Conservation (phyloP, 2,888 invertebrate genomes). For the Shargacucullia verbasci region DNA sequence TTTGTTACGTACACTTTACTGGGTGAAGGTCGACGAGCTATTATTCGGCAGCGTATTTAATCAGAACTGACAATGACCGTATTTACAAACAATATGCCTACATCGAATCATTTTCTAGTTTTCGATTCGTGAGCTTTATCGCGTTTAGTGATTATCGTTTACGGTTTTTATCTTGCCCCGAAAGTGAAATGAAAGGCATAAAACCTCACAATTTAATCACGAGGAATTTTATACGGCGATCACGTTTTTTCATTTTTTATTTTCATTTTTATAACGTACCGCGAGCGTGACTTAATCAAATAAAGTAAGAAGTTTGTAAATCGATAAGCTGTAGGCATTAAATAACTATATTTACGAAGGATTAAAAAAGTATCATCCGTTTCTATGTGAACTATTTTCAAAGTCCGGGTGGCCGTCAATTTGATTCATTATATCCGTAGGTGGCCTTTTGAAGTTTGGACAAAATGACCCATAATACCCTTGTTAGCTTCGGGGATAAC, state of each 20-base stretch:
- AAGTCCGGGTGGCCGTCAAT: constrained; percentile 79
- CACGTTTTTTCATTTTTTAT: constrained; percentile 58
- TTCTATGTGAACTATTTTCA: constrained; percentile 67
- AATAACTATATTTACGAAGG: constrained; percentile 64
- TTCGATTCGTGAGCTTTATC: constrained; percentile 13
- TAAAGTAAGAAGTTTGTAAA: constrained; percentile 69
- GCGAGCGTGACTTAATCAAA: constrained; percentile 70
- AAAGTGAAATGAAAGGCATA: constrained; percentile 47
- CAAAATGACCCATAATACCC: constrained; percentile 85
- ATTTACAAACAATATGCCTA: constrained; percentile 16
- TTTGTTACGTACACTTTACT: constrained; percentile 23
- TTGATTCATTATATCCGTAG: constrained; percentile 81
- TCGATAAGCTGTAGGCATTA: constrained; percentile 62
- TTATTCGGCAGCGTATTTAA: constrained; percentile 25
- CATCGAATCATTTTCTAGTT: constrained; percentile 8
- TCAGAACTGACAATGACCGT: constrained; percentile 32
- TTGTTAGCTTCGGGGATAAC: constrained; percentile 79
- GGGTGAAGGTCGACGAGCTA: constrained; percentile 44
- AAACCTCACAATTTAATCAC: constrained; percentile 55
- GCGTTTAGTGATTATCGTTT: constrained; percentile 40
- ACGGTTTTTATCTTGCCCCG: constrained; percentile 28
- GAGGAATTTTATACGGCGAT: constrained; percentile 47
- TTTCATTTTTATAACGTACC: constrained; percentile 62
- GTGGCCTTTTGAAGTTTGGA: constrained; percentile 79
- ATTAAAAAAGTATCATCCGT: constrained; percentile 73